Percentiles rank a stretch among this genome's conserved stretches.
phyloP scores from a whole-genome alignment of 2,888 invertebrate genomes.

The Lasioglossum leucozonium region DNA sequence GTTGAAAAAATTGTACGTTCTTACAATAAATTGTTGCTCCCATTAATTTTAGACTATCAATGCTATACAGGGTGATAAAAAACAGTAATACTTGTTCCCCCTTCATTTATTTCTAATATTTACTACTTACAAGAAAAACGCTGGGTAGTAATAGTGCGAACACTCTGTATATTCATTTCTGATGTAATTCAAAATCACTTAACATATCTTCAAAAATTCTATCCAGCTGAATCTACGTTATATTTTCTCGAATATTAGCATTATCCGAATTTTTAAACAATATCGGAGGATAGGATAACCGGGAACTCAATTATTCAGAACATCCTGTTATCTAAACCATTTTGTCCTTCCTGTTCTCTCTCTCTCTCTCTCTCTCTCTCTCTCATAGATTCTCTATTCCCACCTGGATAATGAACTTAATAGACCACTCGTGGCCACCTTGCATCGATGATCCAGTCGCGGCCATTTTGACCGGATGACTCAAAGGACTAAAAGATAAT shows the following conservation, averaged over 20 bases:
- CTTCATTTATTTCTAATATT: no score
- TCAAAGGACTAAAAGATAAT: conserved; percentile 7
- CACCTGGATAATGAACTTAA: conserved; percentile 4
- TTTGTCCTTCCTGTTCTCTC: no score
- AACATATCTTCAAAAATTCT: background rate
- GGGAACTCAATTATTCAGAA: conserved; percentile 7
- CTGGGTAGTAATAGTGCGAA: no score
- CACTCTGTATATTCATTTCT: background rate
- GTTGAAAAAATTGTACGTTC: background rate
- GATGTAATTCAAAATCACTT: background rate
- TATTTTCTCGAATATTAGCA: background rate
- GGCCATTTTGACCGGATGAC: background rate
- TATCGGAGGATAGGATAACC: background rate
- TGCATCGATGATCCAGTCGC: background rate
- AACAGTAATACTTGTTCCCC: no score
- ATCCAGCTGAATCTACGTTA: background rate
- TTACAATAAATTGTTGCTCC: background rate
- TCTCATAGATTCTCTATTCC: no score
- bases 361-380: no score
- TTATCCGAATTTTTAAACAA: background rate
- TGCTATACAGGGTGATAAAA: no score
- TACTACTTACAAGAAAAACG: no score
- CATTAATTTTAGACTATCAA: background rate
- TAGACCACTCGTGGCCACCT: conserved; percentile 13
- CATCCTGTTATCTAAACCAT: background rate